Base-by-base conservation (phyloP, 1,140 invertebrate genomes). In the Hypothenemus hampei region DNA sequence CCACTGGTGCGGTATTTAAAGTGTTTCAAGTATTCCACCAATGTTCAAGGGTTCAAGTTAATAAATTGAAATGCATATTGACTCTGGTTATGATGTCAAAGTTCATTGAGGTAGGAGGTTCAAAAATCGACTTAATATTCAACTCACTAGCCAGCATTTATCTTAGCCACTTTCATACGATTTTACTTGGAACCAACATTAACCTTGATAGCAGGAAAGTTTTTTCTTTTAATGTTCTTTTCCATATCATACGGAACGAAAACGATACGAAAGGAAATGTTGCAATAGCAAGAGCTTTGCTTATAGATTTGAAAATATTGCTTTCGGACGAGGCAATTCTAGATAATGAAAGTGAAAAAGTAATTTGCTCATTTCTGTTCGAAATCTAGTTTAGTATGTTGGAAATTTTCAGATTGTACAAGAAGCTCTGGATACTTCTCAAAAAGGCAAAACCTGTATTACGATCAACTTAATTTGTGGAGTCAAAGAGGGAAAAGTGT, bases 291-390 rank as follows among this genome's bases (percentile, higher is more conserved):
- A 73, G 88, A 15, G 87, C 87, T 0, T 70, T 91, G 5, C 75
- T 91, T 1, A 73, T 86, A 21, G 83, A 91, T 70, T 87, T 88
- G 0, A 78, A 82, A 59, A 78, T 91, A 19, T 63, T 91, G 7
- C 70, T 94, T 6, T 69, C 93, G 1, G 91, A 93, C 67, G 91
- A 94, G 68, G 91, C 91, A 0, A 94, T 91, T 1, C 71, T 94
- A 8, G 85, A 93, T 71, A 83, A 85, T 10, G 85, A 90, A 68
- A 85, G 81, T 64, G 84, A 87, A 70, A 81, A 63, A 39, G 59
- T 63, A n/a, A n/a, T n/a, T n/a, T n/a, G n/a, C n/a, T n/a, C n/a
- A n/a, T n/a, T n/a, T n/a, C n/a, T n/a, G n/a, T n/a, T n/a, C n/a
- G n/a, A n/a, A n/a, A n/a, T n/a, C n/a, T n/a, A n/a, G n/a, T n/a